Base-by-base conservation (phyloP, 1,140 invertebrate genomes). In the Lucilia sericata region DNA sequence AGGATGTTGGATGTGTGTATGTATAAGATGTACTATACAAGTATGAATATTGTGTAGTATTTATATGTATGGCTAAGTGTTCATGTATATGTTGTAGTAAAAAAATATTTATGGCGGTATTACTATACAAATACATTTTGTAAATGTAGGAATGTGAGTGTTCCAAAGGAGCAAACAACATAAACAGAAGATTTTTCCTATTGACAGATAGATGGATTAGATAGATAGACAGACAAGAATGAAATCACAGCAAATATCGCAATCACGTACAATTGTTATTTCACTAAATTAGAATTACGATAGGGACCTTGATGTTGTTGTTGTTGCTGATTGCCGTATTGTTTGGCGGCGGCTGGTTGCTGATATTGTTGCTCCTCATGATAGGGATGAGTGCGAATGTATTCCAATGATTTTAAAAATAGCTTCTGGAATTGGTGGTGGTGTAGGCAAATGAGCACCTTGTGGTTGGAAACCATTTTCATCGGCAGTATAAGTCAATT, bases 401-500 rank as follows among this genome's bases (percentile, higher is more conserved):
- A 94, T 83, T 94, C 94, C 65, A 95, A 89, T 8, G 93, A 92
- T 86, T 92, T 92, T 78, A 93, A 92, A n/a, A 82, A 95, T 94
- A 80, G 93, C 93, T 82, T 86, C 93, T 96, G 92, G 98, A 96
- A 92, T 97, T 93, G 93, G 90, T 83, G 96, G 95, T 12, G 96
- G 95, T 0, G 95, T 96, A 70, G 96, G 96, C 30, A 96, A 91
- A 88, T 96, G 95, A 4, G 93, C 93, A 30, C 95, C 95, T 83
- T 93, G 90, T 2, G 95, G 95, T 83, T 94, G 94, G 92, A 95
- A 97, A 30, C 95, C 95, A 84, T 94, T 94, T 87, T 96, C 95
- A 87, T 96, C 95, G 19, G 96, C 96, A 1, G 94, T 94, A 92
- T 97, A 97, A 9, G 91, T 91, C 9, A 94, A 86, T 47, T 91